Base-by-base conservation (phyloP, 2,888 invertebrate species). In the Limulus polyphemus region DNA sequence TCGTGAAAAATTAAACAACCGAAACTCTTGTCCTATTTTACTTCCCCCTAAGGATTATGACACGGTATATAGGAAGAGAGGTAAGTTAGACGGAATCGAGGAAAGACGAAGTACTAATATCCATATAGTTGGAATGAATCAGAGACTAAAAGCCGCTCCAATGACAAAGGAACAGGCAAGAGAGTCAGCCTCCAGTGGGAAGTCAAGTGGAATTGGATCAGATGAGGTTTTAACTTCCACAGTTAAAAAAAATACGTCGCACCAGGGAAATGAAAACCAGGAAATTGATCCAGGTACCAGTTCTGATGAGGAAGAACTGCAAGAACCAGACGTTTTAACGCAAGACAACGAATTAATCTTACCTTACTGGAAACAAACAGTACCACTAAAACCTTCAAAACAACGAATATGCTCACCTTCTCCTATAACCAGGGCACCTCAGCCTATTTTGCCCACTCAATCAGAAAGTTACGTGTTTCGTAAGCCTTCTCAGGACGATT, bases 11-110 rank as follows among this genome's bases (percentile, higher is more conserved):
- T 77, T 90, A 59, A 74, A 83, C 82, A 71, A 70, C 50, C 64
- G 65, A 49, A 69, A 70, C 49, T 69, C 71, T 7, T 72, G 72
- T 10, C 93, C 93, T 0, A 83, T 95, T 59, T 81, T 95, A 32
- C 79, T 95, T 65, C 95, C 95, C 0, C 94, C 95, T 0, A 82
- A 91, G 48, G 95, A 95, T 77, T 95, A 95, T 79, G 94, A 95
- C 77, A 93, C 93, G 1, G 87, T 91, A 4, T 88, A 89, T 74
- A 82, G 88, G 60, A 85, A 82, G 65, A 81, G 86, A 66, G 88
- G 88, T 10, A 87, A 88, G 74, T 76, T 88, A 57, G 82, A 83
- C 14, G 85, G 84, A 47, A 86, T 86, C 70, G 86, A 87, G 72
- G 75, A 83, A 66, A 76, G 85, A 57, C 65, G 65, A 14, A 67